Percentiles rank a stretch among this genome's conserved stretches.
Evolutionary conservation across 64 coral and sea anemone species (phyloP).

Genomic region (Porites lutea): DNA sequence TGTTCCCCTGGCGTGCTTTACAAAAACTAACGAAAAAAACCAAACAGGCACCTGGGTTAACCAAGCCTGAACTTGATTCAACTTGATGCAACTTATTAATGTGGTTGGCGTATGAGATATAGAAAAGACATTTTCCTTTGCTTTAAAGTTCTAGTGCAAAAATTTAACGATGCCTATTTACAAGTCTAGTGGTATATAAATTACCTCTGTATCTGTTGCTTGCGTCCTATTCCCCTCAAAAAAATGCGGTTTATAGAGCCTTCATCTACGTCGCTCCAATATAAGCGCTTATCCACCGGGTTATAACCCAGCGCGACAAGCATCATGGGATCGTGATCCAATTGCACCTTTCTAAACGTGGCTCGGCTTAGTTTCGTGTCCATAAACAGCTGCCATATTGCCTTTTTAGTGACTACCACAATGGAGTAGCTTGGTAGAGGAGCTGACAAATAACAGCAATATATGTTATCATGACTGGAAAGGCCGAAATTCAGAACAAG

Average conservation of each 20-base stretch:
- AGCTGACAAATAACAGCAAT: constrained; percentile 21
- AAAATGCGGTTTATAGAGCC: constrained; percentile 70
- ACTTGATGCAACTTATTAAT: too few species aligned
- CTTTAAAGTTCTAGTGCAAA: too few species aligned
- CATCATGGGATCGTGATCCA: constrained; percentile 38
- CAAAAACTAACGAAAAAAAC: too few species aligned
- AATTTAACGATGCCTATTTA: too few species aligned
- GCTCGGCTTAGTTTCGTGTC: constrained; percentile 44
- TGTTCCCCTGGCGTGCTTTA: too few species aligned
- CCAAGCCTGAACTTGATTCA: too few species aligned
- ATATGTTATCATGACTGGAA: neutral
- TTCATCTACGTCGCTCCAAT: constrained; percentile 72
- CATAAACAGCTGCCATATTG: constrained; percentile 74
- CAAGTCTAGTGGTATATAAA: neutral
- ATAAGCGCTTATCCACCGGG: constrained; percentile 76
- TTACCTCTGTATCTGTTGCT: constrained; percentile 59
- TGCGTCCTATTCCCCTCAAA: constrained; percentile 60
- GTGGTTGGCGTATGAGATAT: too few species aligned
- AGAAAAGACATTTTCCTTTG: too few species aligned
- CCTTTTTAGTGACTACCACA: constrained; percentile 42
- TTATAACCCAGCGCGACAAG: constrained; percentile 82
- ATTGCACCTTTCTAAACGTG: constrained; percentile 28
- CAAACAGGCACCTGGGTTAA: too few species aligned
- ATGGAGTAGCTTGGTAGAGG: constrained; percentile 71
- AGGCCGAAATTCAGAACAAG: too few species aligned